Base-by-base conservation (phyloP, 2,888 invertebrate species). In the Diarsia mendica region DNA sequence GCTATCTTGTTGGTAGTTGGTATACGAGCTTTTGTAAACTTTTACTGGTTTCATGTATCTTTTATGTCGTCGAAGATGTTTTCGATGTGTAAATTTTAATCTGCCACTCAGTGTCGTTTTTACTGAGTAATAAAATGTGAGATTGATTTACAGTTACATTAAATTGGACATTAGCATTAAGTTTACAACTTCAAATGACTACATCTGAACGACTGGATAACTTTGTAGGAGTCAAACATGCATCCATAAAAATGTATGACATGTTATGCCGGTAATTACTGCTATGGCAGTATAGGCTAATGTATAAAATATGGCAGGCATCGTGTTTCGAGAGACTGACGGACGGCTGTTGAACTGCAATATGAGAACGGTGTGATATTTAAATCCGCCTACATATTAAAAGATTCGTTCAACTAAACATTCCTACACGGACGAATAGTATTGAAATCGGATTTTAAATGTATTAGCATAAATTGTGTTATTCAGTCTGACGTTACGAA, bases 281-380 rank as follows among this genome's bases (percentile, higher is more conserved):
- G 69, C 55, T 49, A 51, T 33, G 58, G 60, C 55, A 72, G 18
- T 63, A 64, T 55, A 48, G 39, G 66, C 67, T 66, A 75, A 77
- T 72, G 72, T 77, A 73, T 73, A 61, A 78, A 80, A 72, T 77
- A 87, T 76, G 65, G 72, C 39, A 51, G 58, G 80, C 67, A 69
- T 79, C 76, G 68, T 72, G 79, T 85, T 75, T 76, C 85, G 69
- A 73, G 72, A 71, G 79, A 67, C 46, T 85, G 72, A 85, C 72
- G 74, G 73, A 85, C 77, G 72, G 67, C 80, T 82, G 79, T 79
- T 79, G 77, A 82, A 84, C 80, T 85, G 86, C 82, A 82, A 89
- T 88, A 86, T 89, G 89, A 89, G 90, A 90, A 87, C 85, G 76
- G 70, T 80, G 80, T 86, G 88, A 86, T 90, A 90, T 91, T 91